These are phyloP conservation scores for Phengaris arion DNA, from an alignment of 2,888 invertebrate species.

Conservation along the genomic window DNA sequence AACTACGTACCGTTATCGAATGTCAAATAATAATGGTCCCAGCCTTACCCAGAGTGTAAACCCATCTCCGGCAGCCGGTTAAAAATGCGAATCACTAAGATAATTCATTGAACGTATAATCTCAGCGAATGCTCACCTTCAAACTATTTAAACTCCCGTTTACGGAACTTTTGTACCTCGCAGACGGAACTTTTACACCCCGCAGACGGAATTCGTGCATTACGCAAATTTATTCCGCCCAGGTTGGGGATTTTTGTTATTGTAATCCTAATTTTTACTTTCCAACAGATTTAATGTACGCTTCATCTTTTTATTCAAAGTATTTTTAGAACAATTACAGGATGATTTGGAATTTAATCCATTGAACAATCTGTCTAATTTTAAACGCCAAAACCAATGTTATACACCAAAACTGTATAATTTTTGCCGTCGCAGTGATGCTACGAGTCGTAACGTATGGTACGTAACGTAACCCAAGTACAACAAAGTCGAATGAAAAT, in stretches of 20 bases:
- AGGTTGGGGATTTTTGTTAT: not conserved
- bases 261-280: not conserved
- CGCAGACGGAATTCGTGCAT: not conserved
- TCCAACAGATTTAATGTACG: not conserved
- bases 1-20: too few species aligned
- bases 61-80: not conserved
- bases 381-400: too few species aligned
- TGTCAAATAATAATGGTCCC: too few species aligned
- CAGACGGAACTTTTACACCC: not conserved
- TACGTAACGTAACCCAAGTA: too few species aligned
- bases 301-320: not conserved
- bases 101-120: not conserved
- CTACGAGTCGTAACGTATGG: too few species aligned
- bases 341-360: too few species aligned
- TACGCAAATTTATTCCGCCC: not conserved
- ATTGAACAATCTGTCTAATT: too few species aligned
- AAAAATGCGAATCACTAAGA: not conserved
- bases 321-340: too few species aligned
- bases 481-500: too few species aligned
- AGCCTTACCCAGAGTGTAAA: not conserved
- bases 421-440: too few species aligned
- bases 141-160: not conserved
- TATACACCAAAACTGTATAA: too few species aligned
- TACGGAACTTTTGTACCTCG: not conserved
- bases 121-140: not conserved